Evolutionary conservation across 2,888 invertebrate genomes (phyloP), one percentile per base, ranked within the genome.

Genomic region (Spatulosminthurus flaviceps): DNA sequence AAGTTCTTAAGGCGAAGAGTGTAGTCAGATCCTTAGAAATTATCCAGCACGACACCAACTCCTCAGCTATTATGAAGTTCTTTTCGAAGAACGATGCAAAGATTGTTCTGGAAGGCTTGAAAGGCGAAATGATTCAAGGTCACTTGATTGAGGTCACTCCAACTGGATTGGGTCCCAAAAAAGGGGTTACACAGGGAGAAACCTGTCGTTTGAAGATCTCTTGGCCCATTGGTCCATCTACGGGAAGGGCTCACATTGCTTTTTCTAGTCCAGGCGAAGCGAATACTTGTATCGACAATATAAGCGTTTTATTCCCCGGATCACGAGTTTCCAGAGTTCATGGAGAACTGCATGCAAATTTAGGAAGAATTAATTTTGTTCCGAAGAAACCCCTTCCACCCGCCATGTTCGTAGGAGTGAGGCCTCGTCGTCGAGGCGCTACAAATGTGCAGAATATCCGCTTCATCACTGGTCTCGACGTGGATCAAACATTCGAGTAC

Each of bases 131-230:
- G 29, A 34, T 41, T 29, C 42, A 41, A 28, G 24, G 24, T 42
- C 72, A 42, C 4, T 16, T 26, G 7, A 13, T 72, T 2, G n/a
- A 72, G 5, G 21, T 72, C 4, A 41, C 21, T 41, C 72, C 34
- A 42, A 7, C 34, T 34, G 34, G 34, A 7, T 9, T 34, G 4
- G 34, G 34, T 4, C 42, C 41, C 11, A 24, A 70, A 11, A 22
- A 19, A 28, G 70, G 43, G 19, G 43, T 70, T 42, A 70, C 22
- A 13, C 42, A 34, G 9, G 69, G 19, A 7, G 43, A 42, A 21
- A 41, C 29, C 24, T 5, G n/a, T 42, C 69, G 70, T 16, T 29
- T 77, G 41, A 77, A 51, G 34, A 26, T 77, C 2, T 77, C 77
- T 16, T 77, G 77, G 77, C 26, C 77, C 7, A 24, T 60, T 41